Conservation (phyloP, 2,888 invertebrate species). For the Synanthedon formicaeformis region DNA sequence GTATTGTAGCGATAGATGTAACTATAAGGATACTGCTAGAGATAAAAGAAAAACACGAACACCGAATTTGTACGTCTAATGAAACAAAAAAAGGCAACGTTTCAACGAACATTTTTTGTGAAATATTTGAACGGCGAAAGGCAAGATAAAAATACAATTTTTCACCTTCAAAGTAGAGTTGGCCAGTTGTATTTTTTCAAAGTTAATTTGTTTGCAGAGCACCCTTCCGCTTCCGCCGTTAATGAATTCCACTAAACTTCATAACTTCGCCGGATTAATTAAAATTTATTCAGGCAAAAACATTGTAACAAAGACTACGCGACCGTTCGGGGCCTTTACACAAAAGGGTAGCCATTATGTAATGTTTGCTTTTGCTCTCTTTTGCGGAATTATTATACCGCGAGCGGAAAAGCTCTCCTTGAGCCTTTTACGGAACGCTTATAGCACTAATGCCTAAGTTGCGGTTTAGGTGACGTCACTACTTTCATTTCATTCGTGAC, state of each 20-base stretch:
- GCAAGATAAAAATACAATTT: slow-evolving; percentile 4
- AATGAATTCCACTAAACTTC: slow-evolving; percentile 7
- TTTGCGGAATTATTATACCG: not conserved
- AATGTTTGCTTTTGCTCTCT: not conserved
- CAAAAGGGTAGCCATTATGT: not conserved
- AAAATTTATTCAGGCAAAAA: slow-evolving; percentile 11
- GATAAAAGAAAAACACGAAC: too few species aligned
- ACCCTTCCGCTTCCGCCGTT: slow-evolving; percentile 3
- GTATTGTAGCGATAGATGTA: too few species aligned
- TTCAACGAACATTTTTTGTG: too few species aligned
- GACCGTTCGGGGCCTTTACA: not conserved
- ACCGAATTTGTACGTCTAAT: too few species aligned
- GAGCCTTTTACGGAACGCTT: too few species aligned
- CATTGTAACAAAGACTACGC: slow-evolving; percentile 2
- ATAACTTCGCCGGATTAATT: slow-evolving; percentile 13
- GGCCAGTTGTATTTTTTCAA: not conserved
- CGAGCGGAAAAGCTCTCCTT: not conserved
- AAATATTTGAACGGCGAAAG: too few species aligned
- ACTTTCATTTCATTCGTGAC: too few species aligned
- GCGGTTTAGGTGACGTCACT: too few species aligned
- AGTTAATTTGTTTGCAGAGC: slow-evolving; percentile 5
- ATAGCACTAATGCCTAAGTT: too few species aligned
- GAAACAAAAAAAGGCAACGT: too few species aligned
- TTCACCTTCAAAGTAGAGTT: not conserved
- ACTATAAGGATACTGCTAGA: too few species aligned